These are phyloP conservation scores for Nemapogon koenigi DNA, from an alignment of 2,888 invertebrate species.

Conservation along the genomic window DNA sequence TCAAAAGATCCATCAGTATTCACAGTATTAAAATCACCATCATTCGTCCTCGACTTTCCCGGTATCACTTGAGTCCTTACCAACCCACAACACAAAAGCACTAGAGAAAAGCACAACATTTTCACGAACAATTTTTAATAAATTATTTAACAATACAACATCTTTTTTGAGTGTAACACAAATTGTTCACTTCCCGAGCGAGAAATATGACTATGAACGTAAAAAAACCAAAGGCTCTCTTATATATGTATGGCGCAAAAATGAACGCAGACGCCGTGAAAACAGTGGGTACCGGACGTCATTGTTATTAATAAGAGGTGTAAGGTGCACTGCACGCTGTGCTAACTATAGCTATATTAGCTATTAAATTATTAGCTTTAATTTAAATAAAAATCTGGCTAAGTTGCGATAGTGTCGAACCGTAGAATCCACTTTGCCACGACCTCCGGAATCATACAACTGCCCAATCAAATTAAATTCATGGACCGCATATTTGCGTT, in stretches of 20 bases:
- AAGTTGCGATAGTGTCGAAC: no score
- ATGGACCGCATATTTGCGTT: no score
- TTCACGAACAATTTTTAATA: slow-evolving; percentile 24
- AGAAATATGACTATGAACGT: slow-evolving; percentile 35
- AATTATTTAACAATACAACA: slow-evolving; percentile 1
- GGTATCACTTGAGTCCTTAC: slow-evolving; percentile 53
- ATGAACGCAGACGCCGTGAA: slow-evolving; percentile 52
- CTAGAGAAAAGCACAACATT: slow-evolving; percentile 43
- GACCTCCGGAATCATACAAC: no score
- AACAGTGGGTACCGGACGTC: slow-evolving; percentile 46
- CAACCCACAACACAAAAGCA: slow-evolving; percentile 39
- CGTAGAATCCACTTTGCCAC: no score
- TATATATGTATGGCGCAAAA: slow-evolving; percentile 58
- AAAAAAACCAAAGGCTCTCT: slow-evolving; percentile 51
- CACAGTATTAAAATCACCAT: slow-evolving; percentile 68
- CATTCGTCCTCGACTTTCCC: slow-evolving; percentile 52
- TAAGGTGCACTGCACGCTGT: slow-evolving; percentile 20
- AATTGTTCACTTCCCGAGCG: slow-evolving; percentile 7
- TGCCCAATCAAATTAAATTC: no score
- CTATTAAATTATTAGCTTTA: no score
- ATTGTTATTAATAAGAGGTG: slow-evolving; percentile 48
- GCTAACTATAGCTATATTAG: neutral
- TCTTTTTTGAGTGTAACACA: neutral
- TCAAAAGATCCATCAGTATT: slow-evolving; percentile 77
- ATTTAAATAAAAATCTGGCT: no score